Percentiles rank a stretch among this genome's conserved stretches.
These are phyloP conservation scores for Trilocha varians DNA, from an alignment of 2,888 invertebrate genomes.

Conservation along the genomic window DNA sequence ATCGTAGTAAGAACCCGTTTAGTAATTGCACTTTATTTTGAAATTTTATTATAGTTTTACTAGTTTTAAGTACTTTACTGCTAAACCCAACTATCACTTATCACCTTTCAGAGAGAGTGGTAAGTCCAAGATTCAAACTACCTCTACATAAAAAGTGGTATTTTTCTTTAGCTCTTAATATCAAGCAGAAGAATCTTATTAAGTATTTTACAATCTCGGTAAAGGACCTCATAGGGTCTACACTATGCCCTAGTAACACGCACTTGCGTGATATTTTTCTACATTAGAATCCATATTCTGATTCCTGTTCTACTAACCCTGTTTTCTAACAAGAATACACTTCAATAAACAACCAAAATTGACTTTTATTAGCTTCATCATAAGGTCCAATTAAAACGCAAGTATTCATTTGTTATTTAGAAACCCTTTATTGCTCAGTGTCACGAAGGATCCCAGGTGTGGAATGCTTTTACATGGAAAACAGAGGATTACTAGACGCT, in stretches of 20 bases:
- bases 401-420: conserved; percentile 20
- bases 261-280: conserved; percentile 53
- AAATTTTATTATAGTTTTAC: no score
- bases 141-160: no score
- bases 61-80: no score
- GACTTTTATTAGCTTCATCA: conserved; percentile 14
- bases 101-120: no score
- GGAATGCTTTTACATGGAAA: conserved; percentile 60
- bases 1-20: no score
- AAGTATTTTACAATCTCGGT: neutral
- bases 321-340: conserved; percentile 20
- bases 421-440: conserved; percentile 54
- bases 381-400: conserved; percentile 18
- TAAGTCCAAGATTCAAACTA: no score
- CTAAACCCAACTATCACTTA: no score
- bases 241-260: conserved; percentile 30
- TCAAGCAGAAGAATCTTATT: neutral
- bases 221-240: conserved; percentile 4
- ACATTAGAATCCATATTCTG: conserved; percentile 47
- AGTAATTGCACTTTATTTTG: no score
- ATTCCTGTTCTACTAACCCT: conserved; percentile 61
- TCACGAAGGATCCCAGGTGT: conserved; percentile 66
- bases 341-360: conserved; percentile 12
- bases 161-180: no score
- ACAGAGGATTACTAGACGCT: conserved; percentile 51